Percentiles rank a stretch among this genome's conserved stretches.
Conservation (phyloP, 2,113 vertebrate genomes). For the Erpornis zantholeuca region DNA sequence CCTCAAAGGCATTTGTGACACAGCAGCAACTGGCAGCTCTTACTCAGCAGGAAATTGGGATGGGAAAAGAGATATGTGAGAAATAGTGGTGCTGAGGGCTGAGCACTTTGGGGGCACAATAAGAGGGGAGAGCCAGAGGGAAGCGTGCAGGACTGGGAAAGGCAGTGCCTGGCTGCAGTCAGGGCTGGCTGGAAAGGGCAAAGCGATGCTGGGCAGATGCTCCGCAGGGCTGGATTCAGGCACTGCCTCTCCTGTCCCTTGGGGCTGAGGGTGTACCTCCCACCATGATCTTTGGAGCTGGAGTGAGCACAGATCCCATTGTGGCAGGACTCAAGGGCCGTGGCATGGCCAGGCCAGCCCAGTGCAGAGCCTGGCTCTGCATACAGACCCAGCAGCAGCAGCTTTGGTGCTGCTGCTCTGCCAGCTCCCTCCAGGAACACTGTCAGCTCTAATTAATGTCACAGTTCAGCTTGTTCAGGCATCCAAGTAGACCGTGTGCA, state of each 20-base stretch:
- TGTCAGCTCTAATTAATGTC: conserved; percentile 45
- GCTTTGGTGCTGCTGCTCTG: neutral
- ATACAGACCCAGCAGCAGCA: neutral
- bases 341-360: neutral
- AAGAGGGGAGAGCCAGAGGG: neutral
- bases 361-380: neutral
- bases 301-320: neutral
- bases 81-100: neutral
- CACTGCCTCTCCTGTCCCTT: neutral
- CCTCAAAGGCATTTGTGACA: neutral
- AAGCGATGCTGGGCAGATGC: neutral
- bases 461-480: conserved; percentile 9
- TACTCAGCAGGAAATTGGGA: neutral
- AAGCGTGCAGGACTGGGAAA: neutral
- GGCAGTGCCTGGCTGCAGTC: neutral
- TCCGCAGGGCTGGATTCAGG: neutral
- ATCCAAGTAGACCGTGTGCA: neutral
- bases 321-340: neutral
- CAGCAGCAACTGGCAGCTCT: neutral
- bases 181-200: neutral
- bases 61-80: neutral
- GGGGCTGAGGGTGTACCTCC: neutral
- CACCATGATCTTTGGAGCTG: neutral
- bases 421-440: neutral
- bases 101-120: rapidly evolving